Evolutionary conservation across 2,113 vertebrate species (phyloP), one percentile per base, ranked within the genome.

Genomic region (Dasyprocta punctata): DNA sequence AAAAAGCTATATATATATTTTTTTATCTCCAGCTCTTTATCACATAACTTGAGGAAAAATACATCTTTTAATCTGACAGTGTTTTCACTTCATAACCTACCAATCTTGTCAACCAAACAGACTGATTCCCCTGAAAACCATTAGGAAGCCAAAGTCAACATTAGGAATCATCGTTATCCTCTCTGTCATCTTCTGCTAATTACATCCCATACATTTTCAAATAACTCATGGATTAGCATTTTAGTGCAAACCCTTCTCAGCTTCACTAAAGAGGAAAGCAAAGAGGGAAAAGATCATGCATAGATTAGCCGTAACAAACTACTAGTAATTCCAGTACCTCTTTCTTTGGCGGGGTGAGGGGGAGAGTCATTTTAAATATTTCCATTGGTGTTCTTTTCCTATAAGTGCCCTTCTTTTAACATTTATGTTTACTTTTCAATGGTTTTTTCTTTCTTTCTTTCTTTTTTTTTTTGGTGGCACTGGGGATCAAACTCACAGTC

Each of bases 31-130:
- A 95, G 24, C 20, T 93, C 61, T 97, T 89, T 63, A 89, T 95
- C 92, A 93, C 71, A 82, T 49, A 95, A 38, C 81, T 95, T 30
- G 38, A 95, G 67, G 87, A 89, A 91, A 95, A 94, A 77, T 41
- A 93, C 44, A 24, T 80, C 63, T 89, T 69, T 80, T 7, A 89
- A 38, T 77, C 75, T 88, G 56, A 65, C 44, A 4, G 56, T 86
- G 4, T 67, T 80, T 96, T 85, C 26, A 86, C 30, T 61, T 93
- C 16, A 65, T n/a, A 95, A 75, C 17, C 30, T 93, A 61, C 81
- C 86, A 84, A 56, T 86, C 33, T 96, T 49, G 67, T 84, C 84
- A 93, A 63, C 60, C 30, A 93, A 94, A 94, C 54, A 97, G 65
- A 89, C 77, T 88, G 61, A 95, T 88, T 96, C 38, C 73, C 58